Evolutionary conservation across 2,113 vertebrate species (phyloP), one percentile per base, ranked within the genome.

Genomic region (Oryzias javanicus): DNA sequence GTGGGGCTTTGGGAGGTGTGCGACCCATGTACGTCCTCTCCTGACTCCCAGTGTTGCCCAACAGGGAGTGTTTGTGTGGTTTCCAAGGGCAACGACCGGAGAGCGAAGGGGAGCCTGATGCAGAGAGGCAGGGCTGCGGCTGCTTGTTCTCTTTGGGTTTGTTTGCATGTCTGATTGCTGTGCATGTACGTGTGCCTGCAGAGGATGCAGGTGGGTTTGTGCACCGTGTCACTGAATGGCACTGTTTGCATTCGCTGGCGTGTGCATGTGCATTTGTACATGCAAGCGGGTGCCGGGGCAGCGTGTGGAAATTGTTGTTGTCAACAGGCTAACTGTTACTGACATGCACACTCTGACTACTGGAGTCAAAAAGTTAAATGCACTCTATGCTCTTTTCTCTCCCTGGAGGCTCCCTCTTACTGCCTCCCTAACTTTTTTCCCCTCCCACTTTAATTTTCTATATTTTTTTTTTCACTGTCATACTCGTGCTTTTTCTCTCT

Each of bases 11-110:
- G 75, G 63, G 80, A 74, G 79, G 74, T 85, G 74, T 84, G 86
- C 81, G 76, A 90, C 84, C 76, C 69, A 69, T 76, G 82, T 86
- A 80, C 79, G 85, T 92, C 88, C 83, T 89, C 87, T 86, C 69
- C 78, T 89, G 87, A 86, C 86, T 90, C 79, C 81, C 79, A 62
- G 81, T 86, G 84, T 89, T 92, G 88, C 91, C 90, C 89, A 91
- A 88, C 82, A 88, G 87, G 86, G 85, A 90, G 83, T 92, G 88
- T 92, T 92, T 91, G 86, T 89, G 88, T 89, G 84, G 89, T 90
- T 81, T 88, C 90, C 87, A 82, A 48, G 64, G 80, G 88, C 71
- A 90, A 91, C 89, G 63, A 63, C 45, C 49, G 65, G 74, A 73
- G 78, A 83, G 83, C 79, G 82, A 80, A 85, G 83, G 82, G 86